Conservation (phyloP, 2,113 vertebrate genomes). For the Conger conger region DNA sequence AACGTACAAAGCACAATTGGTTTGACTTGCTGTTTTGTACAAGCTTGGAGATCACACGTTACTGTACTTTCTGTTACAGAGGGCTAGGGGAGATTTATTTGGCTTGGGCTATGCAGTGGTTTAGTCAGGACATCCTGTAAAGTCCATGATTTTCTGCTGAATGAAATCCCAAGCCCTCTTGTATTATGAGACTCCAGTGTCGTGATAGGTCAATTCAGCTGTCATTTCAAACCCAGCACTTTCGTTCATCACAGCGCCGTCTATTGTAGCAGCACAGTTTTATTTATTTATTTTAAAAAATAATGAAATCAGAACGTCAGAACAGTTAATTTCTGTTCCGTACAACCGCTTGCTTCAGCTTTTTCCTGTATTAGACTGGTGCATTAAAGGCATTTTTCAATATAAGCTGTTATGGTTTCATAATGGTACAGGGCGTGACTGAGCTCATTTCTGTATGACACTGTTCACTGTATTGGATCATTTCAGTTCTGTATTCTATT, state of each 20-base stretch:
- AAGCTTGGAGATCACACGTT: too few relatives aligned
- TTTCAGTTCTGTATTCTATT: not conserved
- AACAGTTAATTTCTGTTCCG: not conserved
- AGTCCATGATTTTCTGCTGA: not conserved
- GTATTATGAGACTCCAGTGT: not conserved
- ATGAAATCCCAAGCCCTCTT: constrained; percentile 14
- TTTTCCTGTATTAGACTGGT: not conserved
- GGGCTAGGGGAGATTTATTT: not conserved
- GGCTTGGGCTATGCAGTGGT: not conserved
- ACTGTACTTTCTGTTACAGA: not conserved
- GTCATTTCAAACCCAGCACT: not conserved
- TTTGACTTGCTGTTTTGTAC: too few relatives aligned
- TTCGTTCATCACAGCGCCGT: not conserved
- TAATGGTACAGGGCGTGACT: not conserved
- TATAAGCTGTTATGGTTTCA: not conserved
- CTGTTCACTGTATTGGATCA: not conserved
- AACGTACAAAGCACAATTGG: too few relatives aligned
- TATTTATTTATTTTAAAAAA: too few relatives aligned
- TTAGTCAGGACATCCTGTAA: not conserved
- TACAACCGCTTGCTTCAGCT: not conserved
- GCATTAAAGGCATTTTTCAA: not conserved
- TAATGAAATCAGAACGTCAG: not conserved
- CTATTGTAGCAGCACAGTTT: not conserved
- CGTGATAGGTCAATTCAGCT: not conserved
- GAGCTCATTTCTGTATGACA: too few relatives aligned